Base-by-base conservation (phyloP, 1,140 invertebrate species). In the Lycorma delicatula region DNA sequence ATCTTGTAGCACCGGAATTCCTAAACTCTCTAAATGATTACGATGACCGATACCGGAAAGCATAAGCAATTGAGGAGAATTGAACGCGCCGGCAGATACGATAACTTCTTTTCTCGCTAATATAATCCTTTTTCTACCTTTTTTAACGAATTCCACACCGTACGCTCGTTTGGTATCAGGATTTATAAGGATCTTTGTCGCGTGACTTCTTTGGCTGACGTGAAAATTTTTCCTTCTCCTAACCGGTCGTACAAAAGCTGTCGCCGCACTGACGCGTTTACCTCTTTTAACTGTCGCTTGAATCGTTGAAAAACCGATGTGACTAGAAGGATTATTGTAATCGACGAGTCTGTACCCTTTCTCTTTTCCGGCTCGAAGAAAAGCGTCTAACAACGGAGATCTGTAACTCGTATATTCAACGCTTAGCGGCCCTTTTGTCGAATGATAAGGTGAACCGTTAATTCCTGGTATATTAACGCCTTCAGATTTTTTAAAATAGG, bases 101-200 rank as follows among this genome's bases (percentile, higher is more conserved):
- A 63, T 56, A 7, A 63, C 57, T 41, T 64, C 60, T 2, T 64
- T 66, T 28, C 26, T 58, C 7, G 59, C 53, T 5, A 34, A 41
- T 0, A 58, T 41, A 0, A 51, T 46, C 26, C 53, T 20, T 36
- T 48, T 59, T 23, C 36, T 51, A 6, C 54, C 60, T 18, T 58
- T 64, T n/a, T 75, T 71, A 22, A 74, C 64, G 62, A 79, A 79
- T 61, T 78, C 71, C 1, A 84, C 72, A 13, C 78, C 81, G 47
- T 76, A 68, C 4, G 81, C 81, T 54, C 70, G 65, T 55, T 77
- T 79, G 9, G 74, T 72, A 7, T 63, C 44, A 7, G 67, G 66
- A 61, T 84, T 77, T 61, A 84, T 78, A 5, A 82, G 59, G 26
- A 83, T 67, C 66, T 74, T 77, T 0, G 69, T 77, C 1, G 77